phyloP scores from a whole-genome alignment of 1,140 invertebrate genomes.

The Papilio dardanus region DNA sequence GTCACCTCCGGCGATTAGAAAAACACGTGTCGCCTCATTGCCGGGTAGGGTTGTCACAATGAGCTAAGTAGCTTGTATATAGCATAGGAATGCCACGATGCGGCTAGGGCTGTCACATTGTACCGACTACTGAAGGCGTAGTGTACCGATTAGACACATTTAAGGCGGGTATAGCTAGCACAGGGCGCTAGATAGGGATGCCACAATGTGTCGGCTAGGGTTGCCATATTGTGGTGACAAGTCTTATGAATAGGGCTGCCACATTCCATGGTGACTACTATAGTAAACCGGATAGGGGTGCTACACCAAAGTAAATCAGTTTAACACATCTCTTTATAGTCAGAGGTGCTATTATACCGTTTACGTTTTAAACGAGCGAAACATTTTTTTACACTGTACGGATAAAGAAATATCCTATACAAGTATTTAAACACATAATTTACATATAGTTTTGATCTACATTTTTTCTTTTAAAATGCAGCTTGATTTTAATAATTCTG shows the following conservation, averaged over 20 bases:
- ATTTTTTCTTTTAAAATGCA: too few species aligned
- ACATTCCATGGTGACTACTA: too few species aligned
- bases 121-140: too few species aligned
- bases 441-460: too few species aligned
- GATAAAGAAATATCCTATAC: too few species aligned
- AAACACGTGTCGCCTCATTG: slow-evolving; percentile 46
- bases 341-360: neutral
- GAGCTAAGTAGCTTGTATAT: neutral
- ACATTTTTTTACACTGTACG: too few species aligned
- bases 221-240: neutral
- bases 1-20: slow-evolving; percentile 52
- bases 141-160: too few species aligned
- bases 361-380: neutral
- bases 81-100: neutral
- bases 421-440: too few species aligned
- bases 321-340: neutral
- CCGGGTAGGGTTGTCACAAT: slow-evolving; percentile 18
- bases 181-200: too few species aligned
- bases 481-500: too few species aligned
- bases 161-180: too few species aligned
- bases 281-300: neutral
- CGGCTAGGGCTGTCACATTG: neutral
- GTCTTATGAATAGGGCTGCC: neutral
- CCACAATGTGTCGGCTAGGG: neutral
- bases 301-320: neutral